Evolutionary conservation across 2,888 invertebrate species (phyloP).

Genomic region (Drosophila kuntzei): DNA sequence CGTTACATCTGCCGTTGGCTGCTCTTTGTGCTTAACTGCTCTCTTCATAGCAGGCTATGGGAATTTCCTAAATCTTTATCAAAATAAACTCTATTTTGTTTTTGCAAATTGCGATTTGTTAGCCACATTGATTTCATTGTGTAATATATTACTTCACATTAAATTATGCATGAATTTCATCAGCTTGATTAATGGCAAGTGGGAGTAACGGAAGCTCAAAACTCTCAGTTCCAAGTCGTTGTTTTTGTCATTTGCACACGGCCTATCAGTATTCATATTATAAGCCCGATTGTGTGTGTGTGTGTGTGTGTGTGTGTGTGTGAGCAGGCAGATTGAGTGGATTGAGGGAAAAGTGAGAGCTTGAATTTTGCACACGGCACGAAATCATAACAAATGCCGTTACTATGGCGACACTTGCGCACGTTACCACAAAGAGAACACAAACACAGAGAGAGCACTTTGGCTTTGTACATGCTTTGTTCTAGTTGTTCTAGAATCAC

Average conservation of each 20-base stretch:
- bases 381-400: conserved; percentile 71
- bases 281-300: too few species aligned
- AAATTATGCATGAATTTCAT: conserved; percentile 36
- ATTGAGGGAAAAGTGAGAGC: conserved; percentile 17
- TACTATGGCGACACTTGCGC: conserved; percentile 68
- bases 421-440: conserved; percentile 59
- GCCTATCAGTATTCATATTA: conserved; percentile 13
- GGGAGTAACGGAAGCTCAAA: conserved; percentile 3
- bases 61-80: conserved; percentile 28
- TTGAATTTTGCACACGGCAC: conserved; percentile 70
- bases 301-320: conserved; percentile 21
- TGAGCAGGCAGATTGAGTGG: conserved; percentile 21
- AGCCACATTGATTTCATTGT: conserved; percentile 19
- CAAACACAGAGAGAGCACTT: conserved; percentile 36
- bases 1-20: conserved; percentile 15
- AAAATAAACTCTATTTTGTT: conserved; percentile 34
- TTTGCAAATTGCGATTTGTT: conserved; percentile 17
- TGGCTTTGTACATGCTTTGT: conserved; percentile 47
- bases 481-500: conserved; percentile 27
- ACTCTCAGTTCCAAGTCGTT: conserved; percentile 15
- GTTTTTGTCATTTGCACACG: conserved; percentile 67
- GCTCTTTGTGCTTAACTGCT: conserved; percentile 21
- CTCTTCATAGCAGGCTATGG: conserved; percentile 20
- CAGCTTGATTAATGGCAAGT: conserved; percentile 8
- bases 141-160: conserved; percentile 19